Conservation (phyloP, 2,113 vertebrate species). For the Kobus ellipsiprymnus region DNA sequence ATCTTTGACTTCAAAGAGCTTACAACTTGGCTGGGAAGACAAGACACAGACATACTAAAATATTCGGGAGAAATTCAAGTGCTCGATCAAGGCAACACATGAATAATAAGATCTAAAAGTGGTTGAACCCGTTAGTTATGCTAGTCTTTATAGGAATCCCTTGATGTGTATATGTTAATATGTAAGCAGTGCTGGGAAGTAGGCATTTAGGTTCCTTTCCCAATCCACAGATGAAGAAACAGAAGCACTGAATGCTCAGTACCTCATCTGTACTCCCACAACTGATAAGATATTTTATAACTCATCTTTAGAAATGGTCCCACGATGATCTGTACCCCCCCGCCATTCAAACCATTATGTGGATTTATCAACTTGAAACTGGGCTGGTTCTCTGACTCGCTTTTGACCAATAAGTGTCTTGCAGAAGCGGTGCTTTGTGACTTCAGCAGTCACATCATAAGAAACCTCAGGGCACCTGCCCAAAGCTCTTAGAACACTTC, state of each 20-base stretch:
- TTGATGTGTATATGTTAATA: background rate
- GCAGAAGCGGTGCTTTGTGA: background rate
- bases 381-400: background rate
- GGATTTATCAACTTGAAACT: background rate
- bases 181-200: background rate
- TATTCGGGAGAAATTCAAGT: background rate
- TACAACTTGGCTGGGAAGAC: background rate
- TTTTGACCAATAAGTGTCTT: background rate
- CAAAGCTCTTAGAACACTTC: background rate
- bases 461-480: background rate
- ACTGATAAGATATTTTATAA: background rate
- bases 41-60: background rate
- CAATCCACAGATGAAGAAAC: background rate
- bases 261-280: background rate
- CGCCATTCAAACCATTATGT: background rate
- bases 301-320: background rate
- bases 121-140: background rate
- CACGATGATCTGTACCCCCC: background rate
- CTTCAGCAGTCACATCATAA: background rate
- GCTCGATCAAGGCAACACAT: background rate
- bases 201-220: background rate
- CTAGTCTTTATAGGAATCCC: background rate
- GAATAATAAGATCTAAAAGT: background rate
- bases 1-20: constrained; percentile 10
- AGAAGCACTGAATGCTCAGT: background rate